phyloP scores from a whole-genome alignment of 2,888 invertebrate species.

The Eupithecia exiguata region DNA sequence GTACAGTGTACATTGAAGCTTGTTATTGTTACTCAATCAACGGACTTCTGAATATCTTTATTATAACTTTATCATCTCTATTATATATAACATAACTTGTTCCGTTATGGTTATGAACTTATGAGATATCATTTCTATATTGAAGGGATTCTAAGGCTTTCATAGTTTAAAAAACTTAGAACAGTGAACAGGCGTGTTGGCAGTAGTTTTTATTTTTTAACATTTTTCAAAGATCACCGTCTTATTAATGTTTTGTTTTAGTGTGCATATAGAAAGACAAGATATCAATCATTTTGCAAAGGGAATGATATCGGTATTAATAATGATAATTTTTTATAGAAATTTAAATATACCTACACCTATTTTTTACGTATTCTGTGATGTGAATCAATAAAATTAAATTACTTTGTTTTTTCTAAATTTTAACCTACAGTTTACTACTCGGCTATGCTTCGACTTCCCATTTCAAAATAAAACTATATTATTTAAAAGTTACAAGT shows the following conservation, averaged over 20 bases:
- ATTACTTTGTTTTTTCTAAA: no score
- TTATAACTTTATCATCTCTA: not conserved
- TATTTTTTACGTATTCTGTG: no score
- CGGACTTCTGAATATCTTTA: not conserved
- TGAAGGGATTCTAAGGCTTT: no score
- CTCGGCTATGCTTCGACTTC: not conserved
- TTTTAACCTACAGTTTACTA: not conserved
- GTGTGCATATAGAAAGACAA: not conserved
- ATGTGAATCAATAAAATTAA: no score
- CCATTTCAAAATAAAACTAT: not conserved
- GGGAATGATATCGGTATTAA: no score
- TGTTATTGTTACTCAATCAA: constrained; percentile 5
- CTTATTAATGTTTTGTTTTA: no score
- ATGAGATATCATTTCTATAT: not conserved
- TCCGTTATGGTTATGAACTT: not conserved
- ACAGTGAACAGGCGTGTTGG: not conserved
- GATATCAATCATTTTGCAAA: not conserved
- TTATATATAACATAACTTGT: not conserved
- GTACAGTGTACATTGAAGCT: not conserved
- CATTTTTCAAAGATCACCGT: no score
- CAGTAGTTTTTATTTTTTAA: not conserved
- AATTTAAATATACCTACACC: not conserved
- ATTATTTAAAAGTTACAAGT: not conserved
- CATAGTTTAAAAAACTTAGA: no score
- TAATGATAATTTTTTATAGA: not conserved